These are phyloP conservation scores for Diceros bicornis DNA, from an alignment of 2,797 vertebrate genomes.

Conservation along the genomic window DNA sequence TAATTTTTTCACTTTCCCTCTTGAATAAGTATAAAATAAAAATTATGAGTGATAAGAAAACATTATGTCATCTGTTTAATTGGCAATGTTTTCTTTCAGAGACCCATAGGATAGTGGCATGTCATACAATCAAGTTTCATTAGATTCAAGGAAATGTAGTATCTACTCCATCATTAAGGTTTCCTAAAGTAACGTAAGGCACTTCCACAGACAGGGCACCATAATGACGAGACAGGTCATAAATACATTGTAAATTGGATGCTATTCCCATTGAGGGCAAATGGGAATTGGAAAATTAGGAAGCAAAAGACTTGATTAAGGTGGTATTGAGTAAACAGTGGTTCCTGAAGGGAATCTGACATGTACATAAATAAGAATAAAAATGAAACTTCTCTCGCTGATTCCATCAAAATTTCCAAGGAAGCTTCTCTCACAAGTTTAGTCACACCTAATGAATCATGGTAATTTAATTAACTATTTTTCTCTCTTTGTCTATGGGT, in stretches of 20 bases:
- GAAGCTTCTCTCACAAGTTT: no score
- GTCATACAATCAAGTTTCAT: no score
- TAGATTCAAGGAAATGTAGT: not conserved
- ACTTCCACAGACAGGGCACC: not conserved
- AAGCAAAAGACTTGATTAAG: accelerated
- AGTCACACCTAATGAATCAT: not conserved
- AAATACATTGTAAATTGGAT: no score
- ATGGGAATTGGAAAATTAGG: accelerated
- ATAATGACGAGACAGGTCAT: not conserved
- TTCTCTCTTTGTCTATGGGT: not conserved
- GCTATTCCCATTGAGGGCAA: not conserved
- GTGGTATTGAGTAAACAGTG: accelerated
- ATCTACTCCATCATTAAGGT: accelerated
- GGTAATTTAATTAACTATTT: not conserved
- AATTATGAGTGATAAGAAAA: no score
- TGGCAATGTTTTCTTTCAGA: not conserved
- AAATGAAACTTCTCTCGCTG: not conserved
- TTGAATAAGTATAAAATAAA: no score
- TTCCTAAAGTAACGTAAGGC: not conserved
- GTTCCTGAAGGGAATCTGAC: not conserved
- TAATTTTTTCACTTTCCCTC: accelerated
- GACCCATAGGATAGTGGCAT: accelerated
- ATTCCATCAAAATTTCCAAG: not conserved
- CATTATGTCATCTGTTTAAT: accelerated
- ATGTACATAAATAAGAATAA: not conserved